phyloP scores from a whole-genome alignment of 2,113 vertebrate genomes.

The Ahaetulla prasina region DNA sequence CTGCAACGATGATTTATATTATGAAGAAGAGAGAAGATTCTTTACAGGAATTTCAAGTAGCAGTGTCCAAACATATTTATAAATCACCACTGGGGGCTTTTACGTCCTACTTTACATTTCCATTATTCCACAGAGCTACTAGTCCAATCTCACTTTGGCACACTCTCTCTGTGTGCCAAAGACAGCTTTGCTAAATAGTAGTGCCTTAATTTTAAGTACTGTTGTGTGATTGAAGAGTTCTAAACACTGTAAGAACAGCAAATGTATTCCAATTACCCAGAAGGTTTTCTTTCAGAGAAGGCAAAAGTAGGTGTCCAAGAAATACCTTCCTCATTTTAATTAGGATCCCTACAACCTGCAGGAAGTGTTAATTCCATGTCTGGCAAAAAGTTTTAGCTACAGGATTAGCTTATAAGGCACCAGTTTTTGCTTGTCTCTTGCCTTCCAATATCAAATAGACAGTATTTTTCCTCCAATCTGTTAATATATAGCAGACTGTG shows the following conservation, averaged over 20 bases:
- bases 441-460: not conserved
- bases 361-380: not conserved
- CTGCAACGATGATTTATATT: conserved; percentile 37
- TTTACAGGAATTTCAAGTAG: conserved; percentile 29
- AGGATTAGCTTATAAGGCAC: not conserved
- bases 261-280: conserved; percentile 22
- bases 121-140: conserved; percentile 59
- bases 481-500: not conserved
- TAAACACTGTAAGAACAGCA: conserved; percentile 30
- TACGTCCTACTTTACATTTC: conserved; percentile 41
- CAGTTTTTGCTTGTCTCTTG: conserved; percentile 3
- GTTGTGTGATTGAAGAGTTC: conserved; percentile 44
- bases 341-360: rapidly evolving
- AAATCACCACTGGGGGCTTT: conserved; percentile 56
- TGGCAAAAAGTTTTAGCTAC: not conserved
- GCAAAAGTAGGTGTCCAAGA: conserved; percentile 16
- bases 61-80: conserved; percentile 54
- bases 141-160: conserved; percentile 46
- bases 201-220: conserved; percentile 55
- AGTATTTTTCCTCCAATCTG: not conserved
- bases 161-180: conserved; percentile 42
- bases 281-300: rapidly evolving
- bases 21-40: conserved; percentile 28
- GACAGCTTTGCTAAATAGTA: conserved; percentile 62
- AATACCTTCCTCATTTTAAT: not conserved